A percentile compares a stretch with the other conserved stretches of the same genome.
Conservation (phyloP, 2,113 vertebrate genomes). For the Zosterops japonicus region DNA sequence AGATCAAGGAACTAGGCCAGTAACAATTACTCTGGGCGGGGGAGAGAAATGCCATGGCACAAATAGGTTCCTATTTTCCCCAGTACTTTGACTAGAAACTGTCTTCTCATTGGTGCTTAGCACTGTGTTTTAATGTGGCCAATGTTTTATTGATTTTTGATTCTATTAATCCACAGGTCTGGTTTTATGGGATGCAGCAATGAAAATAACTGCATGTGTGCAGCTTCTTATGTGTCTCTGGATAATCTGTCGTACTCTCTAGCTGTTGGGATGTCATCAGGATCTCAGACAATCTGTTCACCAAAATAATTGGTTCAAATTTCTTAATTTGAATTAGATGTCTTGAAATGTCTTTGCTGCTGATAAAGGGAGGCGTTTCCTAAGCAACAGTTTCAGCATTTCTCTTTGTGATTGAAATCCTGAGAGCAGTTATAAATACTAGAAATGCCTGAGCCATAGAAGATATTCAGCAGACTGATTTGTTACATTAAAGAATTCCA, state of each 20-base stretch:
- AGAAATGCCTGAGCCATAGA: neutral
- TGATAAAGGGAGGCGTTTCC: neutral
- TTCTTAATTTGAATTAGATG: neutral
- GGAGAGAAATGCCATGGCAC: neutral
- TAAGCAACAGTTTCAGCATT: conserved; percentile 34
- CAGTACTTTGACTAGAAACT: neutral
- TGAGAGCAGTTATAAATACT: neutral
- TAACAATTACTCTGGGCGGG: neutral
- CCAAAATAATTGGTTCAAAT: neutral
- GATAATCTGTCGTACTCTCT: neutral
- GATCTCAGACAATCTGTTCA: neutral
- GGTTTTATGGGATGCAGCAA: neutral
- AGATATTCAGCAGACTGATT: neutral
- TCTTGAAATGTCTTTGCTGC: neutral
- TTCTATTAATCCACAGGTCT: neutral
- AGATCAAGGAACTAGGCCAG: neutral
- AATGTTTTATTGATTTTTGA: neutral
- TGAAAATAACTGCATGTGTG: neutral
- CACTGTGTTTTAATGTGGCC: neutral
- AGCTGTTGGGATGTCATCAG: neutral
- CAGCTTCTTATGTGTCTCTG: neutral
- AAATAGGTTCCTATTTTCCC: neutral
- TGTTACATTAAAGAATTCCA: neutral
- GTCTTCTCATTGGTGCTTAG: neutral
- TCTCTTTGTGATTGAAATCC: neutral